These are phyloP conservation scores for Hassar affinis DNA, from an alignment of 2,113 vertebrate genomes.

Conservation along the genomic window DNA sequence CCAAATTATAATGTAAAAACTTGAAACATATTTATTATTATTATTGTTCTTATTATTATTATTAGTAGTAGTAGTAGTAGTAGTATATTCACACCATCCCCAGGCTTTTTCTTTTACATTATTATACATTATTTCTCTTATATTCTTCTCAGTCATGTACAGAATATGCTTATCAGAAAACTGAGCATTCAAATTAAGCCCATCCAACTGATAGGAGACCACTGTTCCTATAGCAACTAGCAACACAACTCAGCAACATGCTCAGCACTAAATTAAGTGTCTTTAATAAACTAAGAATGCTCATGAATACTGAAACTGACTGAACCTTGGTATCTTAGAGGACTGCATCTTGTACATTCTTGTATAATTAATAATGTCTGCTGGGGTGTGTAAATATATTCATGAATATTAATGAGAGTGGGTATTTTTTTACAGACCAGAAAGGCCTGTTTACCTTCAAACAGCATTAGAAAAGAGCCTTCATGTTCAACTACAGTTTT, in stretches of 20 bases:
- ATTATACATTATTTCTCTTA: conserved; percentile 1
- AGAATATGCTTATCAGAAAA: conserved; percentile 45
- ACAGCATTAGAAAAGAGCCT: background rate
- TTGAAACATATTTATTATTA: background rate
- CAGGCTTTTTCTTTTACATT: background rate
- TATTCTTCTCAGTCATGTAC: background rate
- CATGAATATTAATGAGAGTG: background rate
- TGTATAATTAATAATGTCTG: background rate
- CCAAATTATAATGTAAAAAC: background rate
- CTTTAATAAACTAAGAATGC: conserved; percentile 52
- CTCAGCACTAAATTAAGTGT: conserved; percentile 39
- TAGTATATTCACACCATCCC: background rate
- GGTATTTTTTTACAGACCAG: background rate
- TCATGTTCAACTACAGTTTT: background rate
- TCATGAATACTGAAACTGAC: conserved; percentile 8
- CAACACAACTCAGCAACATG: conserved; percentile 14
- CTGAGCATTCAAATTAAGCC: conserved; percentile 45
- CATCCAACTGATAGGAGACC: conserved; percentile 32
- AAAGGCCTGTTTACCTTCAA: background rate
- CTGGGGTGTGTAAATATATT: background rate
- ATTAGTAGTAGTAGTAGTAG: too few species aligned
- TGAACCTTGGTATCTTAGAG: background rate
- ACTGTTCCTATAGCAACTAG: conserved; percentile 57
- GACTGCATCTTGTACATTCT: background rate
- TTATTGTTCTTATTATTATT: too few species aligned